These are phyloP conservation scores for Drosophila seclusa DNA, from an alignment of 2,888 invertebrate genomes.

Conservation along the genomic window DNA sequence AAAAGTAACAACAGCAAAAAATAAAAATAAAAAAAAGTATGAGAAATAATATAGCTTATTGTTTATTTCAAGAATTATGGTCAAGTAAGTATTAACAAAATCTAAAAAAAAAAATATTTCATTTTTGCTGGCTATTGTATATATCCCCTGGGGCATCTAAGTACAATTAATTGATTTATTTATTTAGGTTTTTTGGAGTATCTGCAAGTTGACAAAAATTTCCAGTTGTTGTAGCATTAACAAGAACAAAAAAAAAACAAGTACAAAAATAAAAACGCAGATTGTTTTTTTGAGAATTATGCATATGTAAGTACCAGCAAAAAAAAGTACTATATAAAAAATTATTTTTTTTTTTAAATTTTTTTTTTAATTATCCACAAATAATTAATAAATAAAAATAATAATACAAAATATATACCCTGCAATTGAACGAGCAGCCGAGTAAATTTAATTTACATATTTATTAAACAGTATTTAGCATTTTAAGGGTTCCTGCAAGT, in stretches of 20 bases:
- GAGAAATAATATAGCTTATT: slow-evolving; percentile 37
- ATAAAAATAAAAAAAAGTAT: slow-evolving; percentile 46
- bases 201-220: background rate
- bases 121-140: background rate
- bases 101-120: background rate
- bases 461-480: background rate
- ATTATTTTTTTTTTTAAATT: accelerated
- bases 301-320: background rate
- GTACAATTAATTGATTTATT: background rate
- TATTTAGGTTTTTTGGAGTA: background rate
- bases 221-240: slow-evolving; percentile 53
- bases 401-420: no score
- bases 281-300: slow-evolving; percentile 15
- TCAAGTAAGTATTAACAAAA: slow-evolving; percentile 1
- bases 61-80: slow-evolving; percentile 6
- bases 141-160: background rate
- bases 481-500: background rate
- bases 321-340: background rate
- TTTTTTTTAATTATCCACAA: no score
- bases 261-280: slow-evolving; percentile 40
- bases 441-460: background rate
- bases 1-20: slow-evolving; percentile 48
- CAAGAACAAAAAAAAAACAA: slow-evolving; percentile 33
- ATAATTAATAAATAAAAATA: no score
- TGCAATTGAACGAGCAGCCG: background rate